These are phyloP conservation scores for Tridacna crocea DNA, from an alignment of 2,888 invertebrate species.

Conservation along the genomic window DNA sequence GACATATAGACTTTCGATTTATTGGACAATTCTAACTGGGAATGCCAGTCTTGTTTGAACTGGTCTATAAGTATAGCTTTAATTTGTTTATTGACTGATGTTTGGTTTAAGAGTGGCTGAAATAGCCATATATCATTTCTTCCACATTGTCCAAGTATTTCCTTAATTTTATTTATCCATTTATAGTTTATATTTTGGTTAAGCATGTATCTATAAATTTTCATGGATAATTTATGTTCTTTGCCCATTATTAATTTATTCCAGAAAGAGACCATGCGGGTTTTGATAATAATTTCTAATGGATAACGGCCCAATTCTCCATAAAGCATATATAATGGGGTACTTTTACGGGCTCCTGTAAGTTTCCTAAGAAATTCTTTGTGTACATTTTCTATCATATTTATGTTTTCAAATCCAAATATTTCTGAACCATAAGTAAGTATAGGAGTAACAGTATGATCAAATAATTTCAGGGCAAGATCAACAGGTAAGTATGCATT, in stretches of 20 bases:
- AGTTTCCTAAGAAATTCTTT: slow-evolving; percentile 22
- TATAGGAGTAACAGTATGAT: slow-evolving; percentile 24
- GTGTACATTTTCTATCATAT: slow-evolving; percentile 30
- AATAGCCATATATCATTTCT: neutral
- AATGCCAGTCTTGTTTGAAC: slow-evolving; percentile 6
- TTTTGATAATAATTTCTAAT: slow-evolving; percentile 13
- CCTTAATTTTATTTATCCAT: slow-evolving; percentile 8
- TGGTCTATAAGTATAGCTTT: slow-evolving; percentile 11
- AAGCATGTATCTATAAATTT: neutral
- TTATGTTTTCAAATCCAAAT: slow-evolving; percentile 29
- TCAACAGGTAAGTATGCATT: slow-evolving; percentile 17
- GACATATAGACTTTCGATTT: slow-evolving; percentile 1
- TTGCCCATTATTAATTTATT: neutral
- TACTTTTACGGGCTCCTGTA: slow-evolving; percentile 11
- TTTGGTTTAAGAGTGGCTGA: neutral
- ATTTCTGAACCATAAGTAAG: slow-evolving; percentile 25
- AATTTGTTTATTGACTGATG: neutral
- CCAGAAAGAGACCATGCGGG: slow-evolving; percentile 25
- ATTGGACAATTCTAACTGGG: neutral
- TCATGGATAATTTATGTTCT: neutral
- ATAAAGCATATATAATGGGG: slow-evolving; percentile 30
- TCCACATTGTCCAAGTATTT: slow-evolving; percentile 1
- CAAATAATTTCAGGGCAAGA: slow-evolving; percentile 28
- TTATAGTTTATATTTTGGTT: slow-evolving; percentile 7
- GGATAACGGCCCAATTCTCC: slow-evolving; percentile 23